Conservation (phyloP, 53 echinoderm and acorn worm species). For the Zoroaster sp. region DNA sequence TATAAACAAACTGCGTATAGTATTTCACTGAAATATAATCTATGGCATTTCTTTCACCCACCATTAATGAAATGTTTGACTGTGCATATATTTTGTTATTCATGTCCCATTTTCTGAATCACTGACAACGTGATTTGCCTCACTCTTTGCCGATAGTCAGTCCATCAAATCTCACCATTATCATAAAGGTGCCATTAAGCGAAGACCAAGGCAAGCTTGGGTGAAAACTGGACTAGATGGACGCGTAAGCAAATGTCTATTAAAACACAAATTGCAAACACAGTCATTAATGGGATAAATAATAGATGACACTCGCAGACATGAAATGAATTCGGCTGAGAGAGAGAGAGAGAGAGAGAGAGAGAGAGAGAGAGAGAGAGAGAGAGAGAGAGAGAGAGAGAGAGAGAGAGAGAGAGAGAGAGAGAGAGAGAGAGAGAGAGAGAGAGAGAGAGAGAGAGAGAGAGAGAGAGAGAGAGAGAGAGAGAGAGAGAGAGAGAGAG, state of each 20-base stretch:
- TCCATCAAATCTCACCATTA: conserved; percentile 41
- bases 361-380: not conserved
- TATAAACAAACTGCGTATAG: too few relatives aligned
- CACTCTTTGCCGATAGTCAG: conserved; percentile 12
- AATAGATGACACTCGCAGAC: conserved; percentile 45
- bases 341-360: not conserved
- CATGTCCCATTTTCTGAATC: conserved; percentile 45
- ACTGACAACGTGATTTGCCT: conserved; percentile 46
- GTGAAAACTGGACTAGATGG: not conserved
- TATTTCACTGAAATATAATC: too few relatives aligned
- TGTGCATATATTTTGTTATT: conserved; percentile 19
- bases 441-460: not conserved
- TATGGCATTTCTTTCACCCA: too few relatives aligned
- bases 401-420: not conserved
- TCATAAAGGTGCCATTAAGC: conserved; percentile 54
- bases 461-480: not conserved
- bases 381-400: too few relatives aligned
- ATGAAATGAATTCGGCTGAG: conserved; percentile 20
- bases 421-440: not conserved
- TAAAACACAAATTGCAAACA: conserved; percentile 54
- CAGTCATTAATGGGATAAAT: conserved; percentile 49
- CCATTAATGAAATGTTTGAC: not conserved
- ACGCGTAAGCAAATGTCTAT: conserved; percentile 53
- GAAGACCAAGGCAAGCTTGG: not conserved
- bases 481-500: not conserved